Percentiles rank a stretch among this genome's conserved stretches.
These are phyloP conservation scores for Esox lucius DNA, from an alignment of 2,797 vertebrate genomes.

Conservation along the genomic window DNA sequence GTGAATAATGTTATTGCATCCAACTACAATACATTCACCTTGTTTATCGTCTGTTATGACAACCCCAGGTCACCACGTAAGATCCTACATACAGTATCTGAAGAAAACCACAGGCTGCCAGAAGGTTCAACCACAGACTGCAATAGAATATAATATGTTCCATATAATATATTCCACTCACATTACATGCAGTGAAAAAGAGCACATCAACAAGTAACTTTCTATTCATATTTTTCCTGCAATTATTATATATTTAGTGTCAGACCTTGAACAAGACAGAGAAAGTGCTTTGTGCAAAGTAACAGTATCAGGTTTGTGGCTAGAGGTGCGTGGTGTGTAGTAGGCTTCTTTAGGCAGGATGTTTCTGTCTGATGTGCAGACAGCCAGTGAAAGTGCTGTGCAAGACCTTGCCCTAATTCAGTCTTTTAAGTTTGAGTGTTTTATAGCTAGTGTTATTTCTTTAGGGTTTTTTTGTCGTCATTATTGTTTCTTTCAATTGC, in stretches of 20 bases:
- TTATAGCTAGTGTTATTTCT: neutral
- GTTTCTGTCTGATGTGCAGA: slow-evolving; percentile 1
- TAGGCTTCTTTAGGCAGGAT: slow-evolving; percentile 30
- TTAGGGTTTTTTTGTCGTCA: neutral
- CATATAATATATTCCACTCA: neutral
- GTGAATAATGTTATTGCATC: slow-evolving; percentile 5
- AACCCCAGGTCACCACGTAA: slow-evolving; percentile 48
- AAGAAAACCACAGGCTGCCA: slow-evolving; percentile 51
- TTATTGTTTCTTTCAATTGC: no score
- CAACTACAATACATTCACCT: slow-evolving; percentile 17
- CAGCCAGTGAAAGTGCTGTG: slow-evolving; percentile 36
- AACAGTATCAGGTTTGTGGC: neutral
- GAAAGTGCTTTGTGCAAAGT: neutral
- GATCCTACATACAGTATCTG: slow-evolving; percentile 33
- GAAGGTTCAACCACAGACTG: slow-evolving; percentile 9
- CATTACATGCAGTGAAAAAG: neutral
- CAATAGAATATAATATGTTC: neutral
- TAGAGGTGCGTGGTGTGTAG: slow-evolving; percentile 14
- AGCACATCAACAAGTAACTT: neutral
- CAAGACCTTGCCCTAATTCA: no score
- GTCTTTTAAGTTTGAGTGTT: neutral
- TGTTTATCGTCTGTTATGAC: slow-evolving; percentile 24
- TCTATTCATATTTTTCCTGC: no score
- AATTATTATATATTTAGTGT: no score
- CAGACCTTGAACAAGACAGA: no score